Base-by-base conservation (phyloP, 1,140 invertebrate species). In the Hypsibius dujardini region DNA sequence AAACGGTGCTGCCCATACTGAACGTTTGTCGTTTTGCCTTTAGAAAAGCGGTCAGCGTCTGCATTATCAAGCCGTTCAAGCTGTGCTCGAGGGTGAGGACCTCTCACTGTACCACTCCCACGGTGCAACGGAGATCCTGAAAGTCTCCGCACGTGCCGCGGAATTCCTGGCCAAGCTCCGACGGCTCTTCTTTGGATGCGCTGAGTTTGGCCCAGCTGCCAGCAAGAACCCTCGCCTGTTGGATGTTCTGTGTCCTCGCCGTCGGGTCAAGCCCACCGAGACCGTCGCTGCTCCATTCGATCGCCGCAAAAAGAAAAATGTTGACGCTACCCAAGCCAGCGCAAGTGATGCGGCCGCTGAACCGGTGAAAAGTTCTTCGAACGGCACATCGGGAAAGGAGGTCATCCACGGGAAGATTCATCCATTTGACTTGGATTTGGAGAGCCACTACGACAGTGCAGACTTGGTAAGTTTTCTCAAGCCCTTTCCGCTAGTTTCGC, bases 371-470 rank as follows among this genome's bases (percentile, higher is more conserved):
- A n/a, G n/a, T 7, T n/a, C 7, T 7, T 56, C 7, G 50, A 7
- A 56, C 50, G n/a, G 50, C n/a, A n/a, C 7, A 56, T 56, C 50
- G 3, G 3, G 62, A 67, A 42, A 7, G 3, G 42, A 67, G 42
- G 3, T 42, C 3, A 67, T 14, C 12, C 3, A 7, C 7, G 12
- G 3, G 62, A 67, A 67, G 62, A 3, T 7, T 42, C 62, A 67
- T 67, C 62, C 62, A 42, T 67, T 67, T 7, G 62, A 67, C 42
- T 67, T 67, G 62, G 62, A 67, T 42, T 67, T 67, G 3, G 45
- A 7, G 7, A 42, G 3, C 42, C 42, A 67, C 45, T 67, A 67
- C 42, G 62, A 67, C 42, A 3, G 12, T 42, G 42, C 3, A 42
- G 62, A 67, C 3, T 3, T 67, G 62, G 62, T 67, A 67, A 7